A percentile compares a stretch with the other conserved stretches of the same genome.
Evolutionary conservation across 2,113 vertebrate genomes (phyloP).

Genomic region (Ovibos moschatus): DNA sequence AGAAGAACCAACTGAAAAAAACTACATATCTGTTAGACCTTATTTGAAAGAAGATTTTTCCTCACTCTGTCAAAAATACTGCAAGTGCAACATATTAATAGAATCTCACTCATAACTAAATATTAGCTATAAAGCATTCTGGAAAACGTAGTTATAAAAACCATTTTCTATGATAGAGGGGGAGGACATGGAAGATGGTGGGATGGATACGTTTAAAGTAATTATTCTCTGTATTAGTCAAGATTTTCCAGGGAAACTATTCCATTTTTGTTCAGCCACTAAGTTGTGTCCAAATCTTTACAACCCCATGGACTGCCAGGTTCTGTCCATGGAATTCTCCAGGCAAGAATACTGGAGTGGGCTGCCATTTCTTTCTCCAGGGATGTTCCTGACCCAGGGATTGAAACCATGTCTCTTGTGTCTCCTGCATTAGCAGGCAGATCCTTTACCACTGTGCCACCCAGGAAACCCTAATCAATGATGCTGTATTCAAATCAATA

Average conservation of each 20-base stretch:
- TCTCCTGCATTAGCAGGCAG: neutral
- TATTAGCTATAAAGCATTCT: neutral
- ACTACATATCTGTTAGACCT: neutral
- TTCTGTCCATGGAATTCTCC: neutral
- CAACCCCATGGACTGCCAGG: neutral
- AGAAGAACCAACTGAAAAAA: neutral
- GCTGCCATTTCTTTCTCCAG: neutral
- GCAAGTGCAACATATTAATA: neutral
- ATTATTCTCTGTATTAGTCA: neutral
- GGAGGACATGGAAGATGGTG: neutral
- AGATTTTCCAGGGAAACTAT: neutral
- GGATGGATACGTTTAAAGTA: neutral
- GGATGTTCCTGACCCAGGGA: neutral
- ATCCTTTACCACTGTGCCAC: neutral
- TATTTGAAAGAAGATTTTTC: neutral
- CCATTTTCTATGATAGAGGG: neutral
- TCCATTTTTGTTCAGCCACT: neutral
- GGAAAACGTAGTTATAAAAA: neutral
- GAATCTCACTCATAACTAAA: neutral
- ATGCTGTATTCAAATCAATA: neutral
- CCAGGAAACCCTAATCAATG: neutral
- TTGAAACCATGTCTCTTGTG: neutral
- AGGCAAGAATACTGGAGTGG: neutral
- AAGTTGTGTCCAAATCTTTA: neutral
- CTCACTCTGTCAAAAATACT: neutral